Evolutionary conservation across 2,797 vertebrate genomes (phyloP).

Genomic region (Dromococcyx pavoninus): DNA sequence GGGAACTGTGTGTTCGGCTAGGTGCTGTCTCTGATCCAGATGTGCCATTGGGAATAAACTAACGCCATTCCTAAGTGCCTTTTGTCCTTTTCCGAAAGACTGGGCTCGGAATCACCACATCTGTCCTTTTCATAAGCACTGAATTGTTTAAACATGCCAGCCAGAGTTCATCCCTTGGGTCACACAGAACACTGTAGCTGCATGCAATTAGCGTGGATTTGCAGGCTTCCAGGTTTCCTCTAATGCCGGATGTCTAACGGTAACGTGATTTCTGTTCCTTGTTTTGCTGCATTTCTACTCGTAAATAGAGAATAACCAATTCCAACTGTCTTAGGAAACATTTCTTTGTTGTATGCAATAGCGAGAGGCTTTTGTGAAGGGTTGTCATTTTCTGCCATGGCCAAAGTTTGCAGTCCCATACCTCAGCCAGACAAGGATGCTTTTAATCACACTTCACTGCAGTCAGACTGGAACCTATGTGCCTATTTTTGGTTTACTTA

Average conservation of each 20-base stretch:
- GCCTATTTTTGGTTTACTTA: conserved; percentile 21
- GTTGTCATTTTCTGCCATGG: conserved; percentile 47
- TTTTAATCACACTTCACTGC: conserved; percentile 58
- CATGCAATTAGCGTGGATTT: not conserved
- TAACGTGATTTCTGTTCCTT: not conserved
- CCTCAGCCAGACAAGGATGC: conserved; percentile 74
- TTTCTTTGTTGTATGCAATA: conserved; percentile 25
- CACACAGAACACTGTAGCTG: not conserved
- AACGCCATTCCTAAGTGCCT: conserved; percentile 76
- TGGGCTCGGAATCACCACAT: conserved; percentile 49
- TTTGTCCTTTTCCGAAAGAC: conserved; percentile 49
- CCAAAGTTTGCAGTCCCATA: conserved; percentile 79
- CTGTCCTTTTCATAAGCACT: conserved; percentile 58
- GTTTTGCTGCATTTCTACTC: not conserved
- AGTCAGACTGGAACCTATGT: conserved; percentile 71
- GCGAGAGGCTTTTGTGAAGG: not conserved
- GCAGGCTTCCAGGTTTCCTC: conserved; percentile 7
- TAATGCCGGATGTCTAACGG: not conserved
- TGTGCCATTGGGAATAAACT: conserved; percentile 13
- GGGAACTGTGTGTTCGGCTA: conserved; percentile 27
- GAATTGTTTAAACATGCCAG: conserved; percentile 38
- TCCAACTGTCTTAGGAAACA: not conserved
- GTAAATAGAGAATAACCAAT: conserved; percentile 35
- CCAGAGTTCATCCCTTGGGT: not conserved
- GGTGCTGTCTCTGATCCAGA: not conserved